Conservation (phyloP, 2,888 invertebrate genomes). For the Mermis nigrescens region DNA sequence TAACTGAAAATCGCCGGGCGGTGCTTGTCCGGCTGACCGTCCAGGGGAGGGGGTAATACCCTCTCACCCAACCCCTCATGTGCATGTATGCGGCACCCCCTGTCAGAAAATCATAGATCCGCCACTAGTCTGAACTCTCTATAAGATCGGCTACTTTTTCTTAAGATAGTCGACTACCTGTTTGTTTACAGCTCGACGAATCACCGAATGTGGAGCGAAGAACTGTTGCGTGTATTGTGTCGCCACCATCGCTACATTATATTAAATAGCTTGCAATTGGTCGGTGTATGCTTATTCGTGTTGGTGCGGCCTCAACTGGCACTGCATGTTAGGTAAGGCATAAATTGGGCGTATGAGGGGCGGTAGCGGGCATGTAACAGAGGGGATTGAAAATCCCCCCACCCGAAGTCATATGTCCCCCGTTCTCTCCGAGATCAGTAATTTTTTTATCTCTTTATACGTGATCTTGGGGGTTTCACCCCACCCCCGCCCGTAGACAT, state of each 20-base stretch:
- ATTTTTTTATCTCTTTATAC: too few relatives aligned
- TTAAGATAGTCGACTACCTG: background rate
- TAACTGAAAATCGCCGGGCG: too few relatives aligned
- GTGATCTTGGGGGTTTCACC: too few relatives aligned
- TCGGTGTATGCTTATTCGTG: slow-evolving; percentile 88
- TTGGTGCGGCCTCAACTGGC: slow-evolving; percentile 74
- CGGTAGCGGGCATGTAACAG: background rate
- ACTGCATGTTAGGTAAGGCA: slow-evolving; percentile 49
- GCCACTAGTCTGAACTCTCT: background rate
- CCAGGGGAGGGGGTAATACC: background rate
- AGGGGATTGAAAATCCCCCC: too few relatives aligned
- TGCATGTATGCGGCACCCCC: background rate
- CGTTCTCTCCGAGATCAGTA: too few relatives aligned
- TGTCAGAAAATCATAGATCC: too few relatives aligned
- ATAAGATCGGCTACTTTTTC: slow-evolving; percentile 8
- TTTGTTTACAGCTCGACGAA: slow-evolving; percentile 53
- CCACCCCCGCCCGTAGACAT: too few relatives aligned
- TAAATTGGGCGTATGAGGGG: background rate
- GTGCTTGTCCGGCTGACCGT: too few relatives aligned
- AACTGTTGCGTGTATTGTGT: slow-evolving; percentile 71
- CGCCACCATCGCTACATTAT: slow-evolving; percentile 69
- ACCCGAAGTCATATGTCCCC: too few relatives aligned
- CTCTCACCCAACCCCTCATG: background rate
- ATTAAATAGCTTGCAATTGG: slow-evolving; percentile 77
- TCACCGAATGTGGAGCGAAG: slow-evolving; percentile 81